phyloP scores from a whole-genome alignment of 2,888 invertebrate genomes.

The Venusia cambrica region DNA sequence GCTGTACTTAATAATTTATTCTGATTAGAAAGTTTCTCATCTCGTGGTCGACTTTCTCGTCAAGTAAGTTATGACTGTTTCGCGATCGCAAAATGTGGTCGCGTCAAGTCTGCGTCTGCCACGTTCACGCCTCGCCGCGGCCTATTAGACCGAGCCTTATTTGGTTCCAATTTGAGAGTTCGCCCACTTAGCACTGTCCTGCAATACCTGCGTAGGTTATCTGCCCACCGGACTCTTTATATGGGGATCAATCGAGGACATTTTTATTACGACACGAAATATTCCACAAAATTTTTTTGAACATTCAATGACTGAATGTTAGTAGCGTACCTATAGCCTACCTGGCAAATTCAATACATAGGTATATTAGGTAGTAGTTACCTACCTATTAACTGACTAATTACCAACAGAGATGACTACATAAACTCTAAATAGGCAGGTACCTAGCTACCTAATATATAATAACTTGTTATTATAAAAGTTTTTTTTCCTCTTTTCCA shows the following conservation, averaged over 20 bases:
- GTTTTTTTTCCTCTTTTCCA: slow-evolving; percentile 43
- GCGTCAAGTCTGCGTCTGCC: slow-evolving; percentile 61
- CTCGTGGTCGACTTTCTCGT: slow-evolving; percentile 53
- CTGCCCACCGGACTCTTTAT: slow-evolving; percentile 50
- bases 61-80: slow-evolving; percentile 43
- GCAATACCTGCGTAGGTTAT: slow-evolving; percentile 50
- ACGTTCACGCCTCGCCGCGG: slow-evolving; percentile 55
- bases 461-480: slow-evolving; percentile 26
- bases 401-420: no score
- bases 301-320: no score
- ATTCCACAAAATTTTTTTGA: background rate
- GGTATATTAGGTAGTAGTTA: no score
- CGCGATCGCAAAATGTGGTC: slow-evolving; percentile 42
- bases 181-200: slow-evolving; percentile 58
- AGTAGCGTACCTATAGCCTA: no score
- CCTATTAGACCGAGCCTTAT: slow-evolving; percentile 60
- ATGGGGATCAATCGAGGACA: slow-evolving; percentile 40
- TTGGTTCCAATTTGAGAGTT: slow-evolving; percentile 60
- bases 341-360: no score
- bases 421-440: no score
- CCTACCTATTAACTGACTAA: no score
- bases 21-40: slow-evolving; percentile 52
- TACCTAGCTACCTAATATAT: no score
- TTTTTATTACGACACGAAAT: slow-evolving; percentile 5
- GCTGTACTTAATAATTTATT: no score